A percentile compares a stretch with the other conserved stretches of the same genome.
These are phyloP conservation scores for Trachelus iudaicus DNA, from an alignment of 2,888 invertebrate species.

Conservation along the genomic window DNA sequence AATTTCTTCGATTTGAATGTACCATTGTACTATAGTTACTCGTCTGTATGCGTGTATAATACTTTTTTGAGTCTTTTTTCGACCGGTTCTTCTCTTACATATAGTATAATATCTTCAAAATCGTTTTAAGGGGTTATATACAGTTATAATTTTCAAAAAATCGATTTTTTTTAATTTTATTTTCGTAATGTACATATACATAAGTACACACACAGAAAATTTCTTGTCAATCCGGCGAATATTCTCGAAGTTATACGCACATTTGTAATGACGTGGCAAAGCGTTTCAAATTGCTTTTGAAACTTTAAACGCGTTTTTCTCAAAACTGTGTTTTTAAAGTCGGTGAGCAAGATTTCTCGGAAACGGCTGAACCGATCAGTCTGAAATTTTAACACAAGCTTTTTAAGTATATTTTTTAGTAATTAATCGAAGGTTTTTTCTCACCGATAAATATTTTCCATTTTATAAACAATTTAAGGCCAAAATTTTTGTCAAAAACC, in stretches of 20 bases:
- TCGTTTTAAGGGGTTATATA: not conserved
- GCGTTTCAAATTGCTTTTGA: too few species aligned
- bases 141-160: too few species aligned
- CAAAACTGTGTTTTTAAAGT: constrained; percentile 27
- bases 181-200: constrained; percentile 1
- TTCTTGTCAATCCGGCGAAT: constrained; percentile 19
- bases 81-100: not conserved
- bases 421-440: not conserved
- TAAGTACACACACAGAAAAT: constrained; percentile 15
- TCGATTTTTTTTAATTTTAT: too few species aligned
- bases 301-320: constrained; percentile 30
- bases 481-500: constrained; percentile 19
- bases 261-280: constrained; percentile 16
- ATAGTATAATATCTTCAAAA: not conserved
- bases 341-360: constrained; percentile 22
- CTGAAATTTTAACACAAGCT: not conserved
- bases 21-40: not conserved
- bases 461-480: constrained; percentile 27
- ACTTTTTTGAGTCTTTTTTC: not conserved
- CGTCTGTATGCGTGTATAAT: not conserved
- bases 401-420: too few species aligned
- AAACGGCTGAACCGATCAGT: constrained; percentile 24
- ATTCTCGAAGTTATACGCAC: constrained; percentile 17
- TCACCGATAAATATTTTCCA: constrained; percentile 19
- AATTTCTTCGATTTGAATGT: not conserved